A percentile compares a stretch with the other conserved stretches of the same genome.
phyloP scores from a whole-genome alignment of 2,113 vertebrate species.

The Rousettus leschenaultii region DNA sequence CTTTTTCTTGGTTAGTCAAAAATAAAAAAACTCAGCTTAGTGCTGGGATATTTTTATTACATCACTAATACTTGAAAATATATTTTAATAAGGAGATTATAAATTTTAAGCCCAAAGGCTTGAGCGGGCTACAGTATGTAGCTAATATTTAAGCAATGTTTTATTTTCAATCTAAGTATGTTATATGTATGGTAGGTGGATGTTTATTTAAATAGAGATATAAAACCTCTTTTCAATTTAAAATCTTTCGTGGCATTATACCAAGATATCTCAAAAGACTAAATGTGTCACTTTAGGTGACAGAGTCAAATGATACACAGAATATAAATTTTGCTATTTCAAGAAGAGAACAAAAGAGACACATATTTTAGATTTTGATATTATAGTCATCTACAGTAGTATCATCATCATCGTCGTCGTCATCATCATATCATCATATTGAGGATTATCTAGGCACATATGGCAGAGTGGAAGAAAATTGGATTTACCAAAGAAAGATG shows the following conservation, averaged over 20 bases:
- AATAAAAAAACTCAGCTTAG: neutral
- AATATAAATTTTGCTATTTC: neutral
- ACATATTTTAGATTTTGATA: neutral
- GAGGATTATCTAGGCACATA: neutral
- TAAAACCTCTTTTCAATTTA: neutral
- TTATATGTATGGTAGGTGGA: neutral
- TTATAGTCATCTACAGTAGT: neutral
- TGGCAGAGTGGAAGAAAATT: neutral
- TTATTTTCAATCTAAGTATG: neutral
- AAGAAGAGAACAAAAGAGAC: constrained; percentile 42
- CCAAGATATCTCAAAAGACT: constrained; percentile 24
- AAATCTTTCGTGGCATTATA: constrained; percentile 41
- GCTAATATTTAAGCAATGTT: neutral
- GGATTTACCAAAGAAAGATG: neutral
- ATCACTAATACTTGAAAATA: neutral
- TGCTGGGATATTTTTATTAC: neutral
- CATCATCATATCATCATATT: neutral
- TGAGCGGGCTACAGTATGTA: neutral
- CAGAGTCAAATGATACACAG: neutral
- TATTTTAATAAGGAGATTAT: neutral
- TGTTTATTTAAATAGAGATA: neutral
- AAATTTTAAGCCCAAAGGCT: neutral
- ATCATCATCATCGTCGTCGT: neutral
- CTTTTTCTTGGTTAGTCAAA: neutral
- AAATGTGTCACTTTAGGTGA: neutral